These are phyloP conservation scores for Xyliphius kryptos DNA, from an alignment of 2,113 vertebrate genomes.

Conservation along the genomic window DNA sequence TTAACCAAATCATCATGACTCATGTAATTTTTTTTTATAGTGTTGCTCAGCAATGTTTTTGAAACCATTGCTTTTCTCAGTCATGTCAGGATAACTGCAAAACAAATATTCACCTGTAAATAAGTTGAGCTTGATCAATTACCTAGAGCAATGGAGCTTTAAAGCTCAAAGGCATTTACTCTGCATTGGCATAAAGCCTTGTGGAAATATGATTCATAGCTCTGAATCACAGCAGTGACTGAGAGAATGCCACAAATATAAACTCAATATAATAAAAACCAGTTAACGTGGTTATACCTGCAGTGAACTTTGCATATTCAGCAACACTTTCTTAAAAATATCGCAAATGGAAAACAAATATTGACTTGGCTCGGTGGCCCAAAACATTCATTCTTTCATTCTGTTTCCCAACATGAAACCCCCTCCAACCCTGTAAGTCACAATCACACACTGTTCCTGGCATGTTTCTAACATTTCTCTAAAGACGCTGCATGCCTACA, in stretches of 20 bases:
- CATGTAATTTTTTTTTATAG: no score
- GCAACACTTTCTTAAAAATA: no score
- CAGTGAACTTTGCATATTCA: constrained; percentile 3
- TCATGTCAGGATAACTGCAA: neutral
- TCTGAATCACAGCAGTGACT: constrained; percentile 5
- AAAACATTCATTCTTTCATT: no score
- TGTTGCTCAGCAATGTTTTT: neutral
- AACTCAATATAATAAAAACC: neutral
- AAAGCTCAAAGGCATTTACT: constrained; percentile 47
- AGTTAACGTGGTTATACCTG: neutral
- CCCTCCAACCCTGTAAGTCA: no score
- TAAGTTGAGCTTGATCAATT: constrained; percentile 56
- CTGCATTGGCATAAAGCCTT: constrained; percentile 16
- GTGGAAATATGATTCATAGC: constrained; percentile 15
- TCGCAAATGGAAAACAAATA: no score
- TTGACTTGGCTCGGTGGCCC: no score
- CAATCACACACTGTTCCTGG: no score
- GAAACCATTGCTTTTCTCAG: constrained; percentile 1
- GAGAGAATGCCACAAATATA: neutral
- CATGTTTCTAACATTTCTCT: constrained; percentile 34
- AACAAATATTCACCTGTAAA: constrained; percentile 45
- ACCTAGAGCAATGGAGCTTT: constrained; percentile 45
- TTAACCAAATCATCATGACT: no score
- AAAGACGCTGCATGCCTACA: constrained; percentile 19
- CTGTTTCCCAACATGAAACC: no score